These are phyloP conservation scores for Tokudaia muenninki DNA, from an alignment of 2,797 vertebrate genomes.

Conservation along the genomic window DNA sequence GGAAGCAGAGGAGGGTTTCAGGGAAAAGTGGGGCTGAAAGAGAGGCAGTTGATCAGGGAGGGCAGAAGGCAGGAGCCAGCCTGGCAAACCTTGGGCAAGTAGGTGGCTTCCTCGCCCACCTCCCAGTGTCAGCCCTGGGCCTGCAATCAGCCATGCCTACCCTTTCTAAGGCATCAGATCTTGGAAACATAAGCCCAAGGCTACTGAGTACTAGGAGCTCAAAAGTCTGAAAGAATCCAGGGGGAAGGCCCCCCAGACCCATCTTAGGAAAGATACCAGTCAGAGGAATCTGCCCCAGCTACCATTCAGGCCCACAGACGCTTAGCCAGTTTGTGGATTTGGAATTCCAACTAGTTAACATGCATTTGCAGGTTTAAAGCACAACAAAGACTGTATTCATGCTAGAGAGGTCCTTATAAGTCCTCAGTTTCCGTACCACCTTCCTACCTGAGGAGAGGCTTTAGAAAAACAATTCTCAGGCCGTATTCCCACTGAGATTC, in stretches of 20 bases:
- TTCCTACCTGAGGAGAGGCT: neutral
- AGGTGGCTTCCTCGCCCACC: neutral
- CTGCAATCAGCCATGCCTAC: neutral
- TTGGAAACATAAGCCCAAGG: slow-evolving; percentile 12
- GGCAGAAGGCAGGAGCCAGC: neutral
- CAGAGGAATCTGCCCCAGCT: neutral
- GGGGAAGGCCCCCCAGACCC: neutral
- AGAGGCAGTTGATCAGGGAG: neutral
- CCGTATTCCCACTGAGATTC: slow-evolving; percentile 7
- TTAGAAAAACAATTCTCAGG: slow-evolving; percentile 61
- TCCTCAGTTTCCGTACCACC: slow-evolving; percentile 17
- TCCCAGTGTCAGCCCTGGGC: neutral
- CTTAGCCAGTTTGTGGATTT: neutral
- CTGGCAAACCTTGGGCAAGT: neutral
- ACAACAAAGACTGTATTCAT: slow-evolving; percentile 42
- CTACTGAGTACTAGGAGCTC: neutral
- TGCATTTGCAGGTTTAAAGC: slow-evolving; percentile 30
- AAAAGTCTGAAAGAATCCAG: slow-evolving; percentile 20
- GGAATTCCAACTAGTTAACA: slow-evolving; percentile 24
- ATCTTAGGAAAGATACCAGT: neutral
- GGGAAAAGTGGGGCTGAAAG: neutral
- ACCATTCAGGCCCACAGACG: slow-evolving; percentile 3
- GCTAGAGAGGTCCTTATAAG: neutral
- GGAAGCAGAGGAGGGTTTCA: neutral
- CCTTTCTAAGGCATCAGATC: neutral